These are phyloP conservation scores for Chlamydotis undulata DNA, from an alignment of 2,113 vertebrate species.

Conservation along the genomic window DNA sequence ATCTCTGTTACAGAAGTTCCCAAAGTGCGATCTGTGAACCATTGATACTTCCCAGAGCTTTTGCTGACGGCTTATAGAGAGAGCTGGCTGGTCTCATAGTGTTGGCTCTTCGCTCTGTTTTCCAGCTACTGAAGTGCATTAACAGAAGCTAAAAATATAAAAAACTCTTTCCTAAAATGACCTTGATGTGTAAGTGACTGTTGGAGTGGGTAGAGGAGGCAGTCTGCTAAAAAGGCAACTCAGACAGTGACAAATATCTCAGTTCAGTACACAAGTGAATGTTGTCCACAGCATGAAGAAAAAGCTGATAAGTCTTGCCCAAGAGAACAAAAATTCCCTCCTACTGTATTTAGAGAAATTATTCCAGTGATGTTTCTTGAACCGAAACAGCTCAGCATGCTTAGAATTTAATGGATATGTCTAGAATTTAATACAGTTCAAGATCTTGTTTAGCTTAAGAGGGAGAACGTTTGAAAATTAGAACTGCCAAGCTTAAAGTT, in stretches of 20 bases:
- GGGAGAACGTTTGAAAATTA: background rate
- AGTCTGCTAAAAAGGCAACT: background rate
- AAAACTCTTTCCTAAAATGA: background rate
- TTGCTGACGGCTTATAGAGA: background rate
- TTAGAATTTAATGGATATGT: background rate
- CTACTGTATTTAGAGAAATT: background rate
- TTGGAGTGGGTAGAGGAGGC: background rate
- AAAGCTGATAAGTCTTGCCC: background rate
- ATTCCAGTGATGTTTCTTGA: background rate
- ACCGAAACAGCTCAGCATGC: background rate
- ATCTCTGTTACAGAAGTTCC: background rate
- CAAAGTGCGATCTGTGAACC: background rate
- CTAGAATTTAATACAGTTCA: background rate
- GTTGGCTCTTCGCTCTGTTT: constrained; percentile 3
- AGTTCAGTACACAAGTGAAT: background rate
- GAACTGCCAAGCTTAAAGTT: background rate
- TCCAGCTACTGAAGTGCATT: background rate
- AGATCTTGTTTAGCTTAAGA: background rate
- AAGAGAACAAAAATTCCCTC: background rate
- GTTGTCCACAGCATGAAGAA: background rate
- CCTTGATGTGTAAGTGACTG: background rate
- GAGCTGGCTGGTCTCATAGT: background rate
- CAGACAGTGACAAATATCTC: background rate
- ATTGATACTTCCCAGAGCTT: background rate
- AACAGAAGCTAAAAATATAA: constrained; percentile 20